Evolutionary conservation across 2,797 vertebrate species (phyloP), one percentile per base, ranked within the genome.

Genomic region (Morelia viridis): DNA sequence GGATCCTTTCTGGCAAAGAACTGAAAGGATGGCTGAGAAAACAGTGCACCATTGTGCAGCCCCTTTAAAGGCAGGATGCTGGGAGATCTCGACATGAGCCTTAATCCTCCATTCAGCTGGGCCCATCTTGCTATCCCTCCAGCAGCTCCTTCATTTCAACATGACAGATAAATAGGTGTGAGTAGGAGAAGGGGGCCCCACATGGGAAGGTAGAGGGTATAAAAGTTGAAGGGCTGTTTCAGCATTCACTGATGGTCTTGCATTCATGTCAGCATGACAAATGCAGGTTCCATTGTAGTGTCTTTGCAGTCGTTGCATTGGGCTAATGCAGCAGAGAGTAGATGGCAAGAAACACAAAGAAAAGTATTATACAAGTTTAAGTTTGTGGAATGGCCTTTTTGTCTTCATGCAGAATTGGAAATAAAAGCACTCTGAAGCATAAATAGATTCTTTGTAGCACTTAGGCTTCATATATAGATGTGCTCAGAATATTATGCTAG

Each of bases 91-190:
- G 60, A 60, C 92, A 56, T 90, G 84, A 92, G 35, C 93, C 92
- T 93, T 95, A 91, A 94, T 91, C 53, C 61, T 22, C 91, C 89
- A 92, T 92, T 91, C 90, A 87, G 31, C 35, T 68, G 62, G 64
- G 46, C 76, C 85, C 88, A 90, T n/a, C 35, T 85, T 94, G 84
- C 91, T 53, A 26, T 92, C 83, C 94, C 94, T 94, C 93, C 88
- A 88, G 58, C 61, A 95, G 88, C 24, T 24, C 92, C 87, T 91
- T 95, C 90, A 86, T 96, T 95, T 93, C 89, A 91, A 90, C 91
- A 57, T 93, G 90, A 64, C 91, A 93, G 94, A 95, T 96, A 95
- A 95, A 93, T 94, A 94, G 85, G 87, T 94, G 58, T 93, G 94
- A 92, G 92, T 92, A 89, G 91, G 89, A 85, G 87, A 58, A 17